A percentile compares a stretch with the other conserved stretches of the same genome.
These are phyloP conservation scores for Ammodytes marinus DNA, from an alignment of 2,113 vertebrate species.

Conservation along the genomic window DNA sequence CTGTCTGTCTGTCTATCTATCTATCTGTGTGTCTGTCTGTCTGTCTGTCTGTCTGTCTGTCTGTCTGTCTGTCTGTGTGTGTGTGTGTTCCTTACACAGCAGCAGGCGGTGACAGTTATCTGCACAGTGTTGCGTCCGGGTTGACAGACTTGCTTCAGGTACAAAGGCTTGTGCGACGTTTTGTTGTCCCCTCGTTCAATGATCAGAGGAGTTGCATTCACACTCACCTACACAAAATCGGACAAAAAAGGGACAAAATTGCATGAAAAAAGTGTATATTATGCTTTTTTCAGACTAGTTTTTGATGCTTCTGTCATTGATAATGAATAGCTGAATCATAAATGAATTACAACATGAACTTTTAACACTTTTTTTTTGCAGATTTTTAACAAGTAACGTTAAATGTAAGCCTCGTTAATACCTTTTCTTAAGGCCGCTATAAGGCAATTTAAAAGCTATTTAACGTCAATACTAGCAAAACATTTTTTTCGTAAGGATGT, in stretches of 20 bases:
- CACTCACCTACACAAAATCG: constrained; percentile 84
- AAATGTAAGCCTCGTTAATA: no score
- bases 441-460: no score
- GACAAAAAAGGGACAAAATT: no score
- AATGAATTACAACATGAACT: neutral
- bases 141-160: constrained; percentile 96
- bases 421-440: no score
- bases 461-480: no score
- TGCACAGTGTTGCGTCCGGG: constrained; percentile 96
- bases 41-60: no score
- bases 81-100: constrained; percentile 88
- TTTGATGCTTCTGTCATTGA: no score
- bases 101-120: constrained; percentile 97
- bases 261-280: neutral
- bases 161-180: constrained; percentile 96
- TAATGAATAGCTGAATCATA: neutral
- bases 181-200: constrained; percentile 97
- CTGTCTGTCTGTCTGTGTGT: no score
- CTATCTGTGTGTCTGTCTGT: no score
- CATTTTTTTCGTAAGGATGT: no score
- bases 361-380: neutral
- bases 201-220: constrained; percentile 93
- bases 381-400: no score
- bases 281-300: neutral
- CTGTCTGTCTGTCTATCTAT: no score